Conservation (phyloP, 2,797 vertebrate genomes). For the Macrochelys suwanniensis region DNA sequence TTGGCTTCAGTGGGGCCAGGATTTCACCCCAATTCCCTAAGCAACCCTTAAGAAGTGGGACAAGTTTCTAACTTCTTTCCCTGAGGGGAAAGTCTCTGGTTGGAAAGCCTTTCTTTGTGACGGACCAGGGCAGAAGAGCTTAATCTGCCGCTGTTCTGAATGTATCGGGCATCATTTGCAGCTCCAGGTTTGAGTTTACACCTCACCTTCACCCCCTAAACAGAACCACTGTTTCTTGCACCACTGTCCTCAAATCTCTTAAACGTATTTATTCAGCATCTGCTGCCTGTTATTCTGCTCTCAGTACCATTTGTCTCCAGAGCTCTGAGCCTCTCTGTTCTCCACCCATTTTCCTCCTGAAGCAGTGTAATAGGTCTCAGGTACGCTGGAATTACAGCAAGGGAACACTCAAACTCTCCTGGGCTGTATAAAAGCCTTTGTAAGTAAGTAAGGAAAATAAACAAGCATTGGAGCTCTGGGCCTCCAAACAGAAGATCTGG, state of each 20-base stretch:
- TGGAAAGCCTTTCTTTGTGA: not conserved
- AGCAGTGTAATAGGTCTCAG: not conserved
- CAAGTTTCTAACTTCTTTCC: not conserved
- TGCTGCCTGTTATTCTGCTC: not conserved
- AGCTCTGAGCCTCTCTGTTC: not conserved
- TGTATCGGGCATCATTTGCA: not conserved
- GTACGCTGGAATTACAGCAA: accelerated
- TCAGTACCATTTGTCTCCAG: not conserved
- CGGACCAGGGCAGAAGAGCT: not conserved
- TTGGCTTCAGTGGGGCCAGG: not conserved
- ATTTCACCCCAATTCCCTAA: not conserved
- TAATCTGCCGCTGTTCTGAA: not conserved
- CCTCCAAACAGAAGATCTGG: not conserved
- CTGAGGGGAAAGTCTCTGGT: not conserved
- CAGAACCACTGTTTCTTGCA: not conserved
- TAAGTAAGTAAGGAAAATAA: not conserved
- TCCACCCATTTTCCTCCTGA: not conserved
- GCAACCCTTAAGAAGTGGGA: not conserved
- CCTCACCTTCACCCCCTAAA: not conserved
- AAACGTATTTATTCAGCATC: not conserved
- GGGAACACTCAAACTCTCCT: not conserved
- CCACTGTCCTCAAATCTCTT: not conserved
- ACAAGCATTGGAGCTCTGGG: accelerated
- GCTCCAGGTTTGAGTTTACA: not conserved
- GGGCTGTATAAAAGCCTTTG: not conserved